Evolutionary conservation across 2,797 vertebrate species (phyloP).

Genomic region (Eleutherodactylus coqui): DNA sequence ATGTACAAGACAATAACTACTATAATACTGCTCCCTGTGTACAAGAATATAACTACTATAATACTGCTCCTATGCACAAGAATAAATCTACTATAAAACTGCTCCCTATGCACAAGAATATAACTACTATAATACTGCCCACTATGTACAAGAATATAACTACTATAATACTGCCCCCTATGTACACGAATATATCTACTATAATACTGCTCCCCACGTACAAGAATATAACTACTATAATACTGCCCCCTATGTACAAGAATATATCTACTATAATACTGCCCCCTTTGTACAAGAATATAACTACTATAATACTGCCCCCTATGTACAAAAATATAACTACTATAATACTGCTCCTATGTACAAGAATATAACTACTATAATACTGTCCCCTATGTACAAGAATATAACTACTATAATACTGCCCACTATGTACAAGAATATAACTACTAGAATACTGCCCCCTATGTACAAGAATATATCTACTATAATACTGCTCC

Average conservation of each 20-base stretch:
- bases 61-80: not conserved
- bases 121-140: conserved; percentile 4
- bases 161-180: conserved; percentile 6
- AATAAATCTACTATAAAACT: conserved; percentile 4
- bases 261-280: conserved; percentile 11
- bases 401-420: no score
- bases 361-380: no score
- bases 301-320: not conserved
- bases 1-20: not conserved
- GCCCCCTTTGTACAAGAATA: not conserved
- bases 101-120: not conserved
- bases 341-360: no score
- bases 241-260: conserved; percentile 10
- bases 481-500: no score
- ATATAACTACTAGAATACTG: no score
- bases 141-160: conserved; percentile 1
- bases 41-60: conserved; percentile 3
- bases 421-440: no score
- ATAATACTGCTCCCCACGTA: not conserved
- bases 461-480: no score
- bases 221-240: conserved; percentile 22
- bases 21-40: conserved; percentile 6
- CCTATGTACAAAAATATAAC: no score
- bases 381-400: no score
- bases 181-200: conserved; percentile 4